These are phyloP conservation scores for Cyanoramphus novaezelandiae DNA, from an alignment of 2,113 vertebrate genomes.

Conservation along the genomic window DNA sequence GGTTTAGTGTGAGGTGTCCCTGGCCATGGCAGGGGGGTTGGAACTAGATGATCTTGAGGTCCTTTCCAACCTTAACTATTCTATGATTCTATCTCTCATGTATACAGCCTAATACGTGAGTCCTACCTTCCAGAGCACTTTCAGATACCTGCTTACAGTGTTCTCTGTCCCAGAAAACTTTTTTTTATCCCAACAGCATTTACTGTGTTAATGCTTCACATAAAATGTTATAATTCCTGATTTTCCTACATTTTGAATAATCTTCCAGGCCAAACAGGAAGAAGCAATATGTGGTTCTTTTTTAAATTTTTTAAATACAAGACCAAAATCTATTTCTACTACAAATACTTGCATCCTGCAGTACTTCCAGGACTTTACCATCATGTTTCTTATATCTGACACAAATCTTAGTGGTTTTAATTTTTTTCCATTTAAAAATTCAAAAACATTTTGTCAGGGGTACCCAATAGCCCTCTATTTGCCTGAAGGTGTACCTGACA, in stretches of 20 bases:
- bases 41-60: too few relatives aligned
- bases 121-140: background rate
- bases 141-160: background rate
- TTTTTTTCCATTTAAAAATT: background rate
- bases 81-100: background rate
- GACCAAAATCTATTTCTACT: background rate
- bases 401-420: accelerated
- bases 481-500: background rate
- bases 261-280: background rate
- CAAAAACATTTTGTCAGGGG: background rate
- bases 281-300: background rate
- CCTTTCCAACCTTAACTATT: too few relatives aligned
- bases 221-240: background rate
- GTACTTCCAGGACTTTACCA: background rate
- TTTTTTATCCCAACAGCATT: background rate
- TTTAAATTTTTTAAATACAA: background rate
- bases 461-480: background rate
- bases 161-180: background rate
- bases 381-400: background rate
- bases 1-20: too few relatives aligned
- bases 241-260: background rate
- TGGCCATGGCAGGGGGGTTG: too few relatives aligned
- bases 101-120: background rate
- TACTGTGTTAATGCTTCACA: background rate
- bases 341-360: background rate